Conservation (phyloP, 2,888 invertebrate species). For the Rotaria socialis region DNA sequence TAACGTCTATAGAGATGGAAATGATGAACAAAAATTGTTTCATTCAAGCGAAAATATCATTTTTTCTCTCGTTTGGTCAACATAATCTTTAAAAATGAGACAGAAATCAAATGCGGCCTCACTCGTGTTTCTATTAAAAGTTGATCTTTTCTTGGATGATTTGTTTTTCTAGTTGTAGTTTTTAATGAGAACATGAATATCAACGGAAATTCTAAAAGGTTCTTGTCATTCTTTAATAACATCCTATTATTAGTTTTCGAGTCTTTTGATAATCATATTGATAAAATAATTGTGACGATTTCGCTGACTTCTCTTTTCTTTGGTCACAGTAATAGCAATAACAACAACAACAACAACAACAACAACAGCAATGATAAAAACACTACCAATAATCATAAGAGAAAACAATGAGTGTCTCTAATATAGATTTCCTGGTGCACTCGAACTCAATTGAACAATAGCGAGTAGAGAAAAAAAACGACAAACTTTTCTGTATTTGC, state of each 20-base stretch:
- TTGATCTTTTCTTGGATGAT: no score
- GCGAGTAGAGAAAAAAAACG: not conserved
- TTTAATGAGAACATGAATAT: not conserved
- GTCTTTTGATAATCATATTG: not conserved
- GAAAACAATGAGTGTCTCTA: not conserved
- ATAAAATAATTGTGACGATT: not conserved
- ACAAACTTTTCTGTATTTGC: not conserved
- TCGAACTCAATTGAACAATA: no score
- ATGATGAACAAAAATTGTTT: not conserved
- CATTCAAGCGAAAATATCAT: not conserved
- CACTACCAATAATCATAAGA: not conserved
- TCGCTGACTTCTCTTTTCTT: not conserved
- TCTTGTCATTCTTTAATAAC: not conserved
- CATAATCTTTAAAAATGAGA: not conserved
- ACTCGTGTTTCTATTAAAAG: no score
- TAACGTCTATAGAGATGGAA: not conserved
- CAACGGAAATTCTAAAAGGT: not conserved
- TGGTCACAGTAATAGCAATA: not conserved
- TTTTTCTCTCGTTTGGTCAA: not conserved
- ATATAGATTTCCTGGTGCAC: not conserved
- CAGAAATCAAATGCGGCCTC: no score
- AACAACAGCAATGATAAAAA: not conserved
- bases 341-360: not conserved
- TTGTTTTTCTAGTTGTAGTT: not conserved
- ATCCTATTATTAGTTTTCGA: constrained; percentile 10